A percentile compares a stretch with the other conserved stretches of the same genome.
phyloP scores from a whole-genome alignment of 2,113 vertebrate species.

The Zeus faber region DNA sequence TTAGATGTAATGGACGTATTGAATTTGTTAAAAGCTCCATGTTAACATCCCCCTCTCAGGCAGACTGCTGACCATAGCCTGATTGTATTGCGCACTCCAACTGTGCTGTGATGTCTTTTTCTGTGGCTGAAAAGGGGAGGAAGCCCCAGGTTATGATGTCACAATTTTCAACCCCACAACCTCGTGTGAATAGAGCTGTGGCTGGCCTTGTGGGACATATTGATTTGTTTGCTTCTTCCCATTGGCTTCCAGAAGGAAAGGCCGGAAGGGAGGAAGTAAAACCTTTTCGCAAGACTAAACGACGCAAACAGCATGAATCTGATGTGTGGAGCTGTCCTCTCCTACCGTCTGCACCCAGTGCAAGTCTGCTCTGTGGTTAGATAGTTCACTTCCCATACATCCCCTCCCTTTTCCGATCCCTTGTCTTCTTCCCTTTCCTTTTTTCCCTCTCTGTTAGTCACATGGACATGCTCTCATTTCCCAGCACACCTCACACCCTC shows the following conservation, averaged over 20 bases:
- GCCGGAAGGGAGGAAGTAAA: neutral
- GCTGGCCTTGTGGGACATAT: constrained; percentile 3
- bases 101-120: constrained; percentile 25
- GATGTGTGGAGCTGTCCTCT: no score
- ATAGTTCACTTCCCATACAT: constrained; percentile 8
- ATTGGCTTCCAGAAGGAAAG: neutral
- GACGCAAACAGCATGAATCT: no score
- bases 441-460: constrained; percentile 32
- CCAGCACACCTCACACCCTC: no score
- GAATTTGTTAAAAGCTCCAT: constrained; percentile 61
- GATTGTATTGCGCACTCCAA: constrained; percentile 39
- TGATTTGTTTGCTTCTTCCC: constrained; percentile 18
- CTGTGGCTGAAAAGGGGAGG: constrained; percentile 35
- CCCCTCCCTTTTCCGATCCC: neutral
- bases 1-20: constrained; percentile 61
- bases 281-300: no score
- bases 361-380: neutral
- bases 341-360: neutral
- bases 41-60: constrained; percentile 44
- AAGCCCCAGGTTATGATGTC: constrained; percentile 27
- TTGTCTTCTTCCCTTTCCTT: constrained; percentile 17
- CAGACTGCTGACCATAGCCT: constrained; percentile 35
- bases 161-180: constrained; percentile 13
- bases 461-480: no score
- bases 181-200: constrained; percentile 16